phyloP scores from a whole-genome alignment of 2,888 invertebrate species.

The Acrobasis repandana region DNA sequence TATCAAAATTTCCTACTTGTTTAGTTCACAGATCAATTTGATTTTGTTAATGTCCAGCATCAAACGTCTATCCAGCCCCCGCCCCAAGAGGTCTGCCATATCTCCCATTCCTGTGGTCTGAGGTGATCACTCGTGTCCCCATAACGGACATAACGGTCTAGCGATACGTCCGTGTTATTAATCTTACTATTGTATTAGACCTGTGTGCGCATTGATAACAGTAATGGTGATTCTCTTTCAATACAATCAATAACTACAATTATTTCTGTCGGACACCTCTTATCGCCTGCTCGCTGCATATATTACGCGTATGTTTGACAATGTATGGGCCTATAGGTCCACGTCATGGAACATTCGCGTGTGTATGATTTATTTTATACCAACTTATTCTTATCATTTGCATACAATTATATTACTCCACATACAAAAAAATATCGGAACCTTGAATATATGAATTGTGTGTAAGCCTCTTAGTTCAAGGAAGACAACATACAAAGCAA shows the following conservation, averaged over 20 bases:
- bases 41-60: too few species aligned
- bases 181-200: constrained; percentile 78
- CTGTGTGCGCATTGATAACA: constrained; percentile 73
- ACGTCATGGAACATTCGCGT: constrained; percentile 3
- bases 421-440: too few species aligned
- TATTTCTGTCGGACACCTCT: constrained; percentile 63
- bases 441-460: too few species aligned
- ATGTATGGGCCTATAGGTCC: neutral
- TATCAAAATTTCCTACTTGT: too few species aligned
- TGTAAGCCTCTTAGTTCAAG: too few species aligned
- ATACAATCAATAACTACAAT: constrained; percentile 72
- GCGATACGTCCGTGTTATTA: constrained; percentile 75
- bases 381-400: neutral
- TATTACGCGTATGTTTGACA: constrained; percentile 21
- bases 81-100: too few species aligned
- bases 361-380: neutral
- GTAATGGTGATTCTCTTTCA: constrained; percentile 62
- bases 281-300: constrained; percentile 38
- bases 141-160: constrained; percentile 74
- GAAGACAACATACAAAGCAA: too few species aligned
- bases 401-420: neutral
- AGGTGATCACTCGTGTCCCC: constrained; percentile 70
- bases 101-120: constrained; percentile 4
- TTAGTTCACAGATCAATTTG: too few species aligned
- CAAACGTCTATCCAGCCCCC: too few species aligned